Conservation (phyloP, 2,888 invertebrate species). For the Tinea pellionella region DNA sequence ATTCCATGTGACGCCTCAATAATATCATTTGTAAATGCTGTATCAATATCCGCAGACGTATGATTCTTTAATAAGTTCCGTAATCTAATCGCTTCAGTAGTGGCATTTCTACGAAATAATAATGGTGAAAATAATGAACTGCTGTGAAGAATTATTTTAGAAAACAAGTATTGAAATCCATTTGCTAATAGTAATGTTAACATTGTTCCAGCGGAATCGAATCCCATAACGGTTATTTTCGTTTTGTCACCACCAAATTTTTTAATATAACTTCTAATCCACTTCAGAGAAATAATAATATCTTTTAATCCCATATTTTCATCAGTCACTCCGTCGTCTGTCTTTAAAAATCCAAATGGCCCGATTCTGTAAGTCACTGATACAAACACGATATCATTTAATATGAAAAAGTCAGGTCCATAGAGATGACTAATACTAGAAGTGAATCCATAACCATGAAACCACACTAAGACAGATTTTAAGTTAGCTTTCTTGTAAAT, state of each 20-base stretch:
- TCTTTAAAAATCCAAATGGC: constrained; percentile 51
- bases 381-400: constrained; percentile 44
- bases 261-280: constrained; percentile 45
- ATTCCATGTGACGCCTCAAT: constrained; percentile 37
- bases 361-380: constrained; percentile 51
- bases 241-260: constrained; percentile 46
- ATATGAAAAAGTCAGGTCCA: constrained; percentile 54
- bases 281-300: constrained; percentile 51
- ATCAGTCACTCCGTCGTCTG: constrained; percentile 37
- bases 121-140: constrained; percentile 49
- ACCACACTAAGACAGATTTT: constrained; percentile 48
- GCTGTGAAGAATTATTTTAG: constrained; percentile 56
- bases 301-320: constrained; percentile 61
- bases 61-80: constrained; percentile 26
- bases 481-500: constrained; percentile 20
- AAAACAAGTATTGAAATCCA: constrained; percentile 40
- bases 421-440: constrained; percentile 55
- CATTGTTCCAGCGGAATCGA: constrained; percentile 48
- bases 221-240: constrained; percentile 48
- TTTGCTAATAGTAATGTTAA: constrained; percentile 43
- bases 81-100: constrained; percentile 34
- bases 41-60: constrained; percentile 22
- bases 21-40: constrained; percentile 34
- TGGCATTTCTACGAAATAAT: constrained; percentile 35
- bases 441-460: constrained; percentile 55